Evolutionary conservation across 1,140 invertebrate genomes (phyloP).

Genomic region (Zaprionus ghesquierei): DNA sequence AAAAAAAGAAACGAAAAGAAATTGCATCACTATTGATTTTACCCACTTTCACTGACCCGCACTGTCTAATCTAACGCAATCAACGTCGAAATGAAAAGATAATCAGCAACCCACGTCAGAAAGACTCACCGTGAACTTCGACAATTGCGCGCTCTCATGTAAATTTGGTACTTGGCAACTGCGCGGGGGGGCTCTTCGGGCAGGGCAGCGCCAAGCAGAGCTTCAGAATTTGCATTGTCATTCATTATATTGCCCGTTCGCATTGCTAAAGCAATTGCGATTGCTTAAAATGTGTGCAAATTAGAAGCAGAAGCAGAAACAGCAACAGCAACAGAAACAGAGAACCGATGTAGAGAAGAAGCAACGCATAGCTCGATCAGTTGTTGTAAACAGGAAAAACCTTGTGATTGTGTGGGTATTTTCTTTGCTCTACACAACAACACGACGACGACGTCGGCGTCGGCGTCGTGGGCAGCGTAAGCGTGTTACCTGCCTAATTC

Average conservation of each 20-base stretch:
- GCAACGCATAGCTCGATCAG: background rate
- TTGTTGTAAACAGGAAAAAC: constrained; percentile 36
- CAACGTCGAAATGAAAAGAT: constrained; percentile 11
- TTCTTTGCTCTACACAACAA: background rate
- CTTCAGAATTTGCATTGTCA: constrained; percentile 35
- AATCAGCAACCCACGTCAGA: constrained; percentile 44
- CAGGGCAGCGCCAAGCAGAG: background rate
- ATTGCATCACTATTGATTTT: constrained; percentile 75
- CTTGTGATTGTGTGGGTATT: background rate
- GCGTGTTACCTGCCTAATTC: constrained; percentile 30
- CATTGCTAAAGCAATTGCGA: constrained; percentile 7
- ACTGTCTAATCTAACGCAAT: constrained; percentile 24
- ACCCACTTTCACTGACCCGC: constrained; percentile 63
- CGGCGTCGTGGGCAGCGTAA: too few species aligned
- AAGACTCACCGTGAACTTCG: constrained; percentile 39
- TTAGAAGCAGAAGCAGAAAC: constrained; percentile 32
- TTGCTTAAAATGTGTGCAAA: constrained; percentile 38
- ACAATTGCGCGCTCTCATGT: constrained; percentile 44
- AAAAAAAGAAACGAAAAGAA: constrained; percentile 34
- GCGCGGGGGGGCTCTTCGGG: background rate
- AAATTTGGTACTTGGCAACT: constrained; percentile 27
- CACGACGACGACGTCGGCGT: background rate
- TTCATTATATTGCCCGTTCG: constrained; percentile 4
- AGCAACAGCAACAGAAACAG: constrained; percentile 3
- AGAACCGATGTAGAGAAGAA: too few species aligned